phyloP scores from a whole-genome alignment of 2,888 invertebrate species.

The Drosophila diplacantha region DNA sequence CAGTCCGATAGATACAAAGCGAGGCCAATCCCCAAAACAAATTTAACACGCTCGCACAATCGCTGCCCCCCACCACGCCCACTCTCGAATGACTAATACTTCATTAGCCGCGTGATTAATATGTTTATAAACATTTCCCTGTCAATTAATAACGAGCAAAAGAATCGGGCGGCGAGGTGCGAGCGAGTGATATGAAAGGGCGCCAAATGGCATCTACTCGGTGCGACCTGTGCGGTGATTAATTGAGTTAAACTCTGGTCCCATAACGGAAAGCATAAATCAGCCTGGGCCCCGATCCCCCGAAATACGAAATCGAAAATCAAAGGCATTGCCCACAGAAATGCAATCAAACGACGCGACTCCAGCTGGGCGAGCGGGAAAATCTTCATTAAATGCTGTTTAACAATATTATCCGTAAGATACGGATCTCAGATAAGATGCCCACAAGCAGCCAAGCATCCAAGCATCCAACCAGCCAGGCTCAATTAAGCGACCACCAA shows the following conservation, averaged over 20 bases:
- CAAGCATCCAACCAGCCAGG: conserved; percentile 25
- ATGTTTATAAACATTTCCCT: conserved; percentile 69
- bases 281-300: conserved; percentile 11
- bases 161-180: conserved; percentile 29
- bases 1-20: conserved; percentile 33
- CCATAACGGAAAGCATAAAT: conserved; percentile 47
- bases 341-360: conserved; percentile 39
- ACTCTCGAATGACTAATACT: conserved; percentile 60
- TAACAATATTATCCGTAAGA: conserved; percentile 66
- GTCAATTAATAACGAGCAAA: conserved; percentile 66
- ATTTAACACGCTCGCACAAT: conserved; percentile 52
- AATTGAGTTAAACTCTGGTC: conserved; percentile 36
- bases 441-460: conserved; percentile 29
- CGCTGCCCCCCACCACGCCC: conserved; percentile 36
- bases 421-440: conserved; percentile 70
- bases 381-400: conserved; percentile 70
- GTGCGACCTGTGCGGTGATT: conserved; percentile 33
- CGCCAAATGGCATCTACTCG: conserved; percentile 36
- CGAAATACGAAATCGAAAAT: conserved; percentile 24
- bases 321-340: conserved; percentile 26
- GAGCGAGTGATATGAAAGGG: conserved; percentile 40
- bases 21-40: conserved; percentile 42
- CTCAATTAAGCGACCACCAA: conserved; percentile 70
- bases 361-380: conserved; percentile 52
- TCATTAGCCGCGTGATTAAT: conserved; percentile 69